phyloP scores from a whole-genome alignment of 2,888 invertebrate species.

The Conops quadrifasciatus region DNA sequence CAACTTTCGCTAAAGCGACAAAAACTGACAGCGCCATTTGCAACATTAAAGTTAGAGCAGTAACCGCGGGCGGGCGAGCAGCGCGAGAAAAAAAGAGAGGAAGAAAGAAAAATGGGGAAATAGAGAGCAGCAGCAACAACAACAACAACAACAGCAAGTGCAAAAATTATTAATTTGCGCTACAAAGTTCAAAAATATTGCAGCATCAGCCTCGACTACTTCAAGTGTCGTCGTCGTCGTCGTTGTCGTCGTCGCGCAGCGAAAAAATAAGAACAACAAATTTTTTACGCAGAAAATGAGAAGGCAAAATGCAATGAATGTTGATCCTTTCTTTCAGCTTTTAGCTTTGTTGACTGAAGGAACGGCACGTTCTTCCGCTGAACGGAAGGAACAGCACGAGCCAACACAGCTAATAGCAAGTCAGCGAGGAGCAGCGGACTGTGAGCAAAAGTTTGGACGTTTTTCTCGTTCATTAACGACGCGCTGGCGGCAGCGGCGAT shows the following conservation, averaged over 20 bases:
- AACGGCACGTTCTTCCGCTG: not conserved
- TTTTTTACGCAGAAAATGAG: not conserved
- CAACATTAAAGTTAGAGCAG: slow-evolving; percentile 17
- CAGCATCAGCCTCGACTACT: slow-evolving; percentile 10
- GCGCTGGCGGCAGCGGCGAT: not conserved
- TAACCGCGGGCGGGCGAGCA: not conserved
- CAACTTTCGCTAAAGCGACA: not conserved
- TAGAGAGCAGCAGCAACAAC: slow-evolving; percentile 1
- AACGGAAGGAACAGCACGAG: not conserved
- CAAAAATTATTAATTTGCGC: slow-evolving; percentile 29
- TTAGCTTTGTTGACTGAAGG: slow-evolving; percentile 3
- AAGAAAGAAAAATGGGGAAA: not conserved
- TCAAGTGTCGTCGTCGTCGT: not conserved
- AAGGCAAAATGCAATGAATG: slow-evolving; percentile 13
- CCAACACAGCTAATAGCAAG: not conserved
- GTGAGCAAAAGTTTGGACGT: slow-evolving; percentile 13
- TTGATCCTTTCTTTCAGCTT: slow-evolving; percentile 23
- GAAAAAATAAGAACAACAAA: not conserved
- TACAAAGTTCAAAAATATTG: slow-evolving; percentile 25
- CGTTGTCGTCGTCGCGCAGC: no score
- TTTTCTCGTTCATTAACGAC: slow-evolving; percentile 30
- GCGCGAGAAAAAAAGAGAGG: not conserved
- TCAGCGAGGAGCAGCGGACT: slow-evolving; percentile 2
- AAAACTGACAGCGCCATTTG: not conserved
- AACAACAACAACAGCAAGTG: slow-evolving; percentile 20